Evolutionary conservation across 2,113 vertebrate genomes (phyloP), one percentile per base, ranked within the genome.

Genomic region (Lepus americanus): DNA sequence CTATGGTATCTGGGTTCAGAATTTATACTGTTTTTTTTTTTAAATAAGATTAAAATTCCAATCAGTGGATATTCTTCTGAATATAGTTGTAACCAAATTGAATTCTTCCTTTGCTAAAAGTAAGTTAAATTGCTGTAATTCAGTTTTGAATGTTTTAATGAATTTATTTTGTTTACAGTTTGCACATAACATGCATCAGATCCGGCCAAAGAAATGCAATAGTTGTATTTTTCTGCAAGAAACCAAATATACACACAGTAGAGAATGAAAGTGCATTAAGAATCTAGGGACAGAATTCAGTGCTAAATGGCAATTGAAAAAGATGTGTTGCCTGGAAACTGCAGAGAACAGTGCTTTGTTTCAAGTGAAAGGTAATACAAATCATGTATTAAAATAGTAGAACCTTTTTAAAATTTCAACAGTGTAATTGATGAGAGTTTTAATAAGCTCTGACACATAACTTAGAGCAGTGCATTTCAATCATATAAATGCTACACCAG

Each of bases 261-360:
- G 85, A 88, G n/a, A 96, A 97, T 33, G n/a, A 66, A 95, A 96
- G 90, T 10, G 0, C 2, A 53, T 95, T 96, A 94, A 82, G 78
- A 97, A 97, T 85, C 51, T 53, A 95, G 78, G 85, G 86, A 97
- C 55, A 96, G 80, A 98, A 98, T 90, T 63, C 53, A 97, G 39
- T 96, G 92, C 84, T 94, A 97, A 98, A n/a, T 23, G 91, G 69
- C 95, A 98, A 96, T 85, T 97, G 88, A 92, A 98, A 98, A 98
- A 94, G 0, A 97, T 95, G 9, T 36, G 74, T 97, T 98, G 39
- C 95, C 94, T 96, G 69, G 95, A 97, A 98, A 98, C 93, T 97
- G 87, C 80, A 96, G 94, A 98, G 93, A 98, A 91, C 88, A 95
- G 70, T 80, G 84, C 20, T 98, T 97, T 97, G 86, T 97, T 98